Evolutionary conservation across 2,113 vertebrate genomes (phyloP).

Genomic region (Trogon surrucura): DNA sequence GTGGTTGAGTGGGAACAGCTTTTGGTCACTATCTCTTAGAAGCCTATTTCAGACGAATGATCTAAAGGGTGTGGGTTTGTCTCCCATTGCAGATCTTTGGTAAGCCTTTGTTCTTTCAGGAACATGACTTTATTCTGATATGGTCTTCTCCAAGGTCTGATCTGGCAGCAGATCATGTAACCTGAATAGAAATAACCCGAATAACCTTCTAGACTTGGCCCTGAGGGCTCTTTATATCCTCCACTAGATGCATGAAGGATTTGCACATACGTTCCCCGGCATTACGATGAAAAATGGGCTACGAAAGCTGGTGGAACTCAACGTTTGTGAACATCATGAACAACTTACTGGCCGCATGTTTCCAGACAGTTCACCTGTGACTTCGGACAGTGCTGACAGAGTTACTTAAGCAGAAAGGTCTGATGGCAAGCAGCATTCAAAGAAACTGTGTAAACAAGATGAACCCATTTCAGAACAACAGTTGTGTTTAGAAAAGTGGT

Average conservation of each 20-base stretch:
- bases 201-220: not conserved
- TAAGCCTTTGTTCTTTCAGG: not conserved
- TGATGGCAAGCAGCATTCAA: not conserved
- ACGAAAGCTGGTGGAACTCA: not conserved
- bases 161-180: not conserved
- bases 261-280: not conserved
- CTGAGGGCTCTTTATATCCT: not conserved
- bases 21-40: not conserved
- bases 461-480: not conserved
- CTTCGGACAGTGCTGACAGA: not conserved
- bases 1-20: not conserved
- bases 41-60: not conserved
- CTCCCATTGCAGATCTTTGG: not conserved
- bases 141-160: not conserved
- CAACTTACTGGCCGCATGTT: rapidly evolving
- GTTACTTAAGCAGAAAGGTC: not conserved
- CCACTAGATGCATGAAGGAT: not conserved
- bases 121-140: not conserved
- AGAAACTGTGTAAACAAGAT: rapidly evolving
- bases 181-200: not conserved
- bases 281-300: not conserved
- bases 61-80: not conserved
- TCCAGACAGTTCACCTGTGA: not conserved
- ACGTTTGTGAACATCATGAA: not conserved
- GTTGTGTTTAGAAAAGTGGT: not conserved